Evolutionary conservation across 2,113 vertebrate species (phyloP), one percentile per base, ranked within the genome.

Genomic region (Mastomys coucha): DNA sequence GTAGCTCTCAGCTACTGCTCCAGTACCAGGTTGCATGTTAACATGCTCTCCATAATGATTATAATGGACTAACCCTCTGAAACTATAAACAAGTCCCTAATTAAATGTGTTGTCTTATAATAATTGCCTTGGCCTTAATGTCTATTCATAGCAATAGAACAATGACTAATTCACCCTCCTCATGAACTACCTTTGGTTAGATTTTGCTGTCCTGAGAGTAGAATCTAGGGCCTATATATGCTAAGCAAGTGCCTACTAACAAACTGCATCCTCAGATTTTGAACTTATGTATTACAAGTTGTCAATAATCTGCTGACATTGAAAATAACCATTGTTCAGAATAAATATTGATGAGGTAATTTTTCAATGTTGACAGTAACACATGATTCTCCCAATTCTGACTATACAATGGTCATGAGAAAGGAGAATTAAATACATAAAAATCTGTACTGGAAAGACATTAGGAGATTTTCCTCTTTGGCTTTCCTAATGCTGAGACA

Each of bases 261-360:
- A 26, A 82, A 5, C 42, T 75, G 33, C 7, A 33, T n/a, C 17
- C 39, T 2, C 10, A 39, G 10, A 33, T 45, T 56, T 73, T 39
- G 17, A 58, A 33, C 45, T 91, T 36, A 36, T 63, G 76, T 39
- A 89, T 70, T 90, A 80, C 12, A 92, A 42, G 72, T 36, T 95
- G 65, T 49, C 78, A 90, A 36, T 45, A 93, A 65, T 77, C 69
- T 45, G 20, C n/a, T 81, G 39, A 81, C 60, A 60, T 0, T 91
- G 88, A 89, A 95, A 93, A 88, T 75, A 94, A 73, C 53, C 86
- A 49, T 73, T 81, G 24, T 80, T 88, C 75, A 95, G 58, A 82
- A n/a, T 81, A 82, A 39, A n/a, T 5, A 60, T 60, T 26, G 36
- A 58, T 82, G 53, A 39, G 5, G 36, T 82, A 11, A n/a, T 60